Evolutionary conservation across 2,797 vertebrate genomes (phyloP).

Genomic region (Gallinago solitaria): DNA sequence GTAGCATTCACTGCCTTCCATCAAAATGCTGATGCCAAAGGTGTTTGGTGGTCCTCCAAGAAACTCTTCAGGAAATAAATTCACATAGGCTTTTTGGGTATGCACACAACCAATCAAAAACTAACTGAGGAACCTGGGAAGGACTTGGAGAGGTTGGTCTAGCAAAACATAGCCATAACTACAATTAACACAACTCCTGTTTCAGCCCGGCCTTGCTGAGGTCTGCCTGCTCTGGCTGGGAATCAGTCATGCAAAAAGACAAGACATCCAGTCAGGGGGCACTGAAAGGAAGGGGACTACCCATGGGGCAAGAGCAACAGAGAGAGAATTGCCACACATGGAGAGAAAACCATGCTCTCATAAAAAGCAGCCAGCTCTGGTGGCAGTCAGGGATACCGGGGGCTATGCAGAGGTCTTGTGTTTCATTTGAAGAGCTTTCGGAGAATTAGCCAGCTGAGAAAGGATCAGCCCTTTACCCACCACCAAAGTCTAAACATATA

Average conservation of each 20-base stretch:
- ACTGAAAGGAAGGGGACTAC: background rate
- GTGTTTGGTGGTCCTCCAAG: background rate
- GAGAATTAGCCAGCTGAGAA: background rate
- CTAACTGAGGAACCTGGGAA: background rate
- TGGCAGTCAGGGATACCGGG: background rate
- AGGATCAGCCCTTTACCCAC: background rate
- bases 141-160: fast-evolving
- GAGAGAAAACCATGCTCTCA: background rate
- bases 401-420: background rate
- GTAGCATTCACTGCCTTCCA: background rate
- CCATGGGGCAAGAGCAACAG: fast-evolving
- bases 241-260: background rate
- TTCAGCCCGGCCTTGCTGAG: background rate
- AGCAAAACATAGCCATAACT: background rate
- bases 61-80: background rate
- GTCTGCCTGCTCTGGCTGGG: background rate
- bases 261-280: background rate
- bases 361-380: background rate
- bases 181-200: background rate
- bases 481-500: background rate
- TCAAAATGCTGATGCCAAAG: background rate
- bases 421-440: background rate
- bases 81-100: background rate
- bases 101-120: background rate
- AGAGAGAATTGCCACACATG: background rate